Base-by-base conservation (phyloP, 2,113 vertebrate genomes). In the Myxocyprinus asiaticus region DNA sequence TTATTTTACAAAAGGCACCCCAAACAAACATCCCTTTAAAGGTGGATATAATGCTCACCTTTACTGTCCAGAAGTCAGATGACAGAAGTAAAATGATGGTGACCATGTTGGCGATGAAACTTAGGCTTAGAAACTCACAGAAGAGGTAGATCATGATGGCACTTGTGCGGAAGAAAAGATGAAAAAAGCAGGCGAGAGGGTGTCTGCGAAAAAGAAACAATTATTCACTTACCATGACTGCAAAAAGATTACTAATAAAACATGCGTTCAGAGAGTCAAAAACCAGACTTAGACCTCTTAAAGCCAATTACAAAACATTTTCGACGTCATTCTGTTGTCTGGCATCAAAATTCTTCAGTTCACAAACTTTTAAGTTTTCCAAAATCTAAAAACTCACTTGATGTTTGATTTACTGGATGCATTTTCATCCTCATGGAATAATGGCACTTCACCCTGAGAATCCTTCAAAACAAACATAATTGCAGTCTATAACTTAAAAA, bases 31-130 rank as follows among this genome's bases (percentile, higher is more conserved):
- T 33, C 22, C 22, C 22, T 33, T 33, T 55, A 33, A 7, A 10
- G 6, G 68, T 17, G 9, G 12, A 58, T 5, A 9, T 9, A 7
- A 15, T 15, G 55, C 92, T 90, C 90, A 98, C 95, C 95, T 98
- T 97, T 75, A 98, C 96, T 53, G 95, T 96, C 96, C 96, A 98
- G 87, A 98, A 98, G 91, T 98, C 96, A 70, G 95, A 95, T 81
- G 96, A 95, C 3, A 98, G 92, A 14, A 98, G 94, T 65, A 95
- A 90, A 12, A 97, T 94, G 85, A 98, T 95, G 12, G 92, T 89
- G 70, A 97, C 91, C 81, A 98, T 96, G 85, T 94, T 95, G 78
- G 91, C 92, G 42, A 94, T 90, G 82, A 96, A 98, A 89, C 93
- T 96, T 48, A 42, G 69, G 76, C 84, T 82, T 4, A 85, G 17